Base-by-base conservation (phyloP, 2,888 invertebrate species). In the Calliopum simillimum region DNA sequence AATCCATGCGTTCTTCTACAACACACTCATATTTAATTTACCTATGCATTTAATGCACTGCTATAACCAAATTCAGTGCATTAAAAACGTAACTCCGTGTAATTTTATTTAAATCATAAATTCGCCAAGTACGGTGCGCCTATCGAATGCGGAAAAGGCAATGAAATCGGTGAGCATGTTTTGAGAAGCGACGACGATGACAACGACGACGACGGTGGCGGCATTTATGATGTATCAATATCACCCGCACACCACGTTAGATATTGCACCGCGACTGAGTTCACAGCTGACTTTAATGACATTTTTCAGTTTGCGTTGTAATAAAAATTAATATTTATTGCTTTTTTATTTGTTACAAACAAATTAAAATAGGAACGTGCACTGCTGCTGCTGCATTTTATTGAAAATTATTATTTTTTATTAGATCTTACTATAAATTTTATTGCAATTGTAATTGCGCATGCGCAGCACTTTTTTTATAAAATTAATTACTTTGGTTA, bases 161-260 rank as follows among this genome's bases (percentile, higher is more conserved):
- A 59, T 59, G 59, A 41, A 41, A 33, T 16, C 41, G 16, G 41
- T n/a, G 33, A 41, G 41, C 59, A 16, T 59, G 59, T 59, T 59
- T 41, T 41, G n/a, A 33, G 33, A 33, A 33, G 33, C 33, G 33
- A 33, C 11, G 43, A n/a, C n/a, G n/a, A n/a, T n/a, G n/a, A n/a
- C n/a, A n/a, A n/a, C n/a, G n/a, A n/a, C n/a, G n/a, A n/a, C n/a
- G n/a, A n/a, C n/a, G n/a, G n/a, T n/a, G n/a, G 59, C 59, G 59
- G 59, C 59, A 41, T 59, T 59, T 59, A 59, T 59, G 59, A 59
- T 59, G 59, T 59, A 59, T 59, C 43, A 59, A 59, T 59, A 59
- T 33, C 59, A 59, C 41, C 59, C 33, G 33, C 59, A 51, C 51
- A 12, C 16, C 51, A 51, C 51, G n/a, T n/a, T n/a, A 6, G n/a